A percentile compares a stretch with the other conserved stretches of the same genome.
phyloP scores from a whole-genome alignment of 2,797 vertebrate species.

The Xyrichtys novacula region DNA sequence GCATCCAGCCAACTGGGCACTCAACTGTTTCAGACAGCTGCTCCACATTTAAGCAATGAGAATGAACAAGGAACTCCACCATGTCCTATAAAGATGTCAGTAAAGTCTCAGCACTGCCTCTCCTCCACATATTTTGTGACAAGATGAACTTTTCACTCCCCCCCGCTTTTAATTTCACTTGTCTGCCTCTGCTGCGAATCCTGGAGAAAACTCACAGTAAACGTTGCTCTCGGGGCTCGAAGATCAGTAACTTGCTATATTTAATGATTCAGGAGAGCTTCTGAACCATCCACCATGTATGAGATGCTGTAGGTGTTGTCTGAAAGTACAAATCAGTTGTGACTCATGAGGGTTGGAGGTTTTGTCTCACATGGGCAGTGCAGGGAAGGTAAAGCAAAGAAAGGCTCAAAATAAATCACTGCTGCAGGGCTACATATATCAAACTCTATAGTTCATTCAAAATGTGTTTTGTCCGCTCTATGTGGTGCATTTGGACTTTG shows the following conservation, averaged over 20 bases:
- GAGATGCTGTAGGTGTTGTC: conserved; percentile 65
- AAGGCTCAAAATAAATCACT: conserved; percentile 76
- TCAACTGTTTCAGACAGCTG: conserved; percentile 71
- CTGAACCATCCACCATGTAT: conserved; percentile 58
- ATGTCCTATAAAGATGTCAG: conserved; percentile 49
- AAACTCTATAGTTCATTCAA: conserved; percentile 74
- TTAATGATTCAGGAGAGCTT: conserved; percentile 61
- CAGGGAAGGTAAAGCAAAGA: conserved; percentile 58
- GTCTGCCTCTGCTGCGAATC: conserved; percentile 25
- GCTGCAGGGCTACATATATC: conserved; percentile 73
- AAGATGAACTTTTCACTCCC: conserved; percentile 47
- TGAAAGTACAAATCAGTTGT: conserved; percentile 74
- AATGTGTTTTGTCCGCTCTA: conserved; percentile 72
- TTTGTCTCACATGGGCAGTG: conserved; percentile 61
- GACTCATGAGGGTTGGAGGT: conserved; percentile 73
- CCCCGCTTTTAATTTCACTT: conserved; percentile 43
- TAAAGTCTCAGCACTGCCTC: conserved; percentile 10
- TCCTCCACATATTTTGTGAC: conserved; percentile 44
- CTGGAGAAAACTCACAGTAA: conserved; percentile 33
- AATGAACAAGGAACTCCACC: conserved; percentile 52
- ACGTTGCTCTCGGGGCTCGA: conserved; percentile 18
- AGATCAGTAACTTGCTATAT: conserved; percentile 59
- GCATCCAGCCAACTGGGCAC: conserved; percentile 67
- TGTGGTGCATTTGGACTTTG: conserved; percentile 69
- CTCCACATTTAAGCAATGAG: conserved; percentile 63